phyloP scores from a whole-genome alignment of 1,140 invertebrate genomes.

The Luehdorfia chinensis region DNA sequence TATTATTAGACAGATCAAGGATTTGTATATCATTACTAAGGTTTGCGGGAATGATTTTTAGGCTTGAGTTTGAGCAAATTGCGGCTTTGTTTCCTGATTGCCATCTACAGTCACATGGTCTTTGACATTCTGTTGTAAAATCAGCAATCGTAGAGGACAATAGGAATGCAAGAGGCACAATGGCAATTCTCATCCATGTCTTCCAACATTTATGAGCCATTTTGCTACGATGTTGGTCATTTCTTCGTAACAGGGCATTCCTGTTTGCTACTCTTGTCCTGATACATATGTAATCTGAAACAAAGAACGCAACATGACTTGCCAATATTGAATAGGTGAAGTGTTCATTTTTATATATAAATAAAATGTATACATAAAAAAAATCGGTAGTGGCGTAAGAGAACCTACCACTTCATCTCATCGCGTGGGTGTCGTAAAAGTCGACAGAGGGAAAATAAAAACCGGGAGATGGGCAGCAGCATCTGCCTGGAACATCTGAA shows the following conservation, averaged over 20 bases:
- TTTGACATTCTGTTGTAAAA: constrained; percentile 71
- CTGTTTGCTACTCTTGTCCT: constrained; percentile 39
- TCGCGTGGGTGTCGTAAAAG: too few relatives aligned
- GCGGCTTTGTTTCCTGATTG: constrained; percentile 89
- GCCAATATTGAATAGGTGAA: too few relatives aligned
- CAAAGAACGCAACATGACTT: too few relatives aligned
- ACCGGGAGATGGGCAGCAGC: too few relatives aligned
- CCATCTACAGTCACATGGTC: constrained; percentile 87
- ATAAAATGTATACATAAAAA: too few relatives aligned
- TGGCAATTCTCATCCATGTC: constrained; percentile 62
- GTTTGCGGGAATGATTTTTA: constrained; percentile 82
- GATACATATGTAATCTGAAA: constrained; percentile 67
- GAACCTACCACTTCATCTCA: too few relatives aligned
- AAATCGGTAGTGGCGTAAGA: too few relatives aligned
- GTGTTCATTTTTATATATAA: too few relatives aligned
- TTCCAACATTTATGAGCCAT: constrained; percentile 69
- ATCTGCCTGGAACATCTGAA: too few relatives aligned
- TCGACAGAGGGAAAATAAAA: too few relatives aligned
- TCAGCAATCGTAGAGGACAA: constrained; percentile 50
- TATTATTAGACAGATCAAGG: constrained; percentile 83
- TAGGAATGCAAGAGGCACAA: constrained; percentile 38
- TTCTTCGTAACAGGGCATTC: constrained; percentile 59
- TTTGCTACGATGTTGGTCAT: constrained; percentile 66
- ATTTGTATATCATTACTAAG: constrained; percentile 86
- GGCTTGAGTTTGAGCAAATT: constrained; percentile 83